phyloP scores from a whole-genome alignment of 2,888 invertebrate species.

The Tipula confusa region DNA sequence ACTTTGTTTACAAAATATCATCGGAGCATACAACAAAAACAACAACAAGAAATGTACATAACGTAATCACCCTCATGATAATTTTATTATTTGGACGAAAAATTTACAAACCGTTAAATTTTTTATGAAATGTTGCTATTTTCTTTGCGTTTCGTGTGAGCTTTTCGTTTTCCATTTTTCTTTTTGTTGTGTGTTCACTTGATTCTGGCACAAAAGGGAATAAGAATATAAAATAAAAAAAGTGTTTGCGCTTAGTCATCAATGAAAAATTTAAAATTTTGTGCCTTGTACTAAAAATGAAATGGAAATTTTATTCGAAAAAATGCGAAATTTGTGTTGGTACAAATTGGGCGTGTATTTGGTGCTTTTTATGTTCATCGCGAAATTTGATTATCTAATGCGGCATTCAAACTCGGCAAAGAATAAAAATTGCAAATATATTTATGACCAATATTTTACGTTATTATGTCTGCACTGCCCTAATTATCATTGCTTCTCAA shows the following conservation, averaged over 20 bases:
- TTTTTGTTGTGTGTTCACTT: neutral
- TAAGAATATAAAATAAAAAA: neutral
- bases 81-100: neutral
- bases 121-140: neutral
- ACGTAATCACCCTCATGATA: constrained; percentile 12
- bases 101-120: constrained; percentile 25
- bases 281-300: neutral
- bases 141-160: neutral
- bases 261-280: neutral
- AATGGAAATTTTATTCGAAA: neutral
- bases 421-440: too few relatives aligned
- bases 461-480: too few relatives aligned
- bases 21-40: neutral
- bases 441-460: too few relatives aligned
- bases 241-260: neutral
- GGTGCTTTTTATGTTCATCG: too few relatives aligned
- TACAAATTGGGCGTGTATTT: neutral
- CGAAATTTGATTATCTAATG: too few relatives aligned
- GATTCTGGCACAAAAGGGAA: too few relatives aligned
- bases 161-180: neutral
- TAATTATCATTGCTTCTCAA: too few relatives aligned
- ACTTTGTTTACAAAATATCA: constrained; percentile 25
- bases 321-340: neutral
- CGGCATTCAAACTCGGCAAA: too few relatives aligned
- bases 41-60: neutral